Percentiles rank a stretch among this genome's conserved stretches.
phyloP scores from a whole-genome alignment of 2,797 vertebrate species.

The Triplophysa bombifrons region DNA sequence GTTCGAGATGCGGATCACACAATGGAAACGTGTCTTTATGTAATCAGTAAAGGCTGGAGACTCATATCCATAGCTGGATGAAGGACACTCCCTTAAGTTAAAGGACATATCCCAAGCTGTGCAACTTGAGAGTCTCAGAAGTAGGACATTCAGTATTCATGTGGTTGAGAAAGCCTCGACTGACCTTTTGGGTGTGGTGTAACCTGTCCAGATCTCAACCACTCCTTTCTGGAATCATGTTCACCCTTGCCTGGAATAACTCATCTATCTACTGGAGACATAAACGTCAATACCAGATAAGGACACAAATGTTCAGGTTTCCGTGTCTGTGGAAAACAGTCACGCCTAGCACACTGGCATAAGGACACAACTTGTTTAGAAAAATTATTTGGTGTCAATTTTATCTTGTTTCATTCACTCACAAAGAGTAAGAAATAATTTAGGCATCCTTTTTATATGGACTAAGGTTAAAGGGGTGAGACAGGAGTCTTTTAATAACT shows the following conservation, averaged over 20 bases:
- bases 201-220: constrained; percentile 65
- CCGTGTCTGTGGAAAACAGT: background rate
- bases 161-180: constrained; percentile 56
- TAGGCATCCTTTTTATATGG: background rate
- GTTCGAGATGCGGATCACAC: constrained; percentile 52
- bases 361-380: background rate
- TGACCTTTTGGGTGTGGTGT: constrained; percentile 66
- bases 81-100: constrained; percentile 62
- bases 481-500: background rate
- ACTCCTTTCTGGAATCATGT: constrained; percentile 59
- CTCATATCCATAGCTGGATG: constrained; percentile 46
- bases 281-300: constrained; percentile 16
- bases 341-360: background rate
- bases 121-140: constrained; percentile 70
- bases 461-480: background rate
- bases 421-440: background rate
- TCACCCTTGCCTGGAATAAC: background rate
- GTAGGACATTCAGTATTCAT: constrained; percentile 76
- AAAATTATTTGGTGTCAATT: too few relatives aligned
- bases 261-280: background rate
- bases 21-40: constrained; percentile 59
- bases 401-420: too few relatives aligned
- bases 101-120: constrained; percentile 46
- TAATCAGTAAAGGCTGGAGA: constrained; percentile 56
- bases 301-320: background rate